These are phyloP conservation scores for Eudemis profundana DNA, from an alignment of 2,888 invertebrate genomes.

Conservation along the genomic window DNA sequence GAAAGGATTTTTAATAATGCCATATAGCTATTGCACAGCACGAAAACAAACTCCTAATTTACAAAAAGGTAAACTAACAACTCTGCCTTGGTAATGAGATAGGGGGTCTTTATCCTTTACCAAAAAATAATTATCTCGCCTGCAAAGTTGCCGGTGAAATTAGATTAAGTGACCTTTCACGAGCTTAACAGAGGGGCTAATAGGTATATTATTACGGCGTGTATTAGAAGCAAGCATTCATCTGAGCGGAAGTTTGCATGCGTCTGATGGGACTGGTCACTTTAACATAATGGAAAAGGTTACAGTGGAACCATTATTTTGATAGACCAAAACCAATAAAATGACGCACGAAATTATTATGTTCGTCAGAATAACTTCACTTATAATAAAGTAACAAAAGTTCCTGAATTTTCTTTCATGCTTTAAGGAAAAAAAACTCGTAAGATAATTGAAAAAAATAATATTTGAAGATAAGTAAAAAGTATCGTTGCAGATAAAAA, in stretches of 20 bases:
- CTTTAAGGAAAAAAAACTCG: too few species aligned
- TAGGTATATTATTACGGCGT: constrained; percentile 50
- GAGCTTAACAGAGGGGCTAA: constrained; percentile 15
- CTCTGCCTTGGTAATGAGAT: neutral
- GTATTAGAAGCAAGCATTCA: constrained; percentile 13
- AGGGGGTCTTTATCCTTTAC: constrained; percentile 5
- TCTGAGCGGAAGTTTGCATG: constrained; percentile 6
- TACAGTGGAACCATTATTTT: neutral
- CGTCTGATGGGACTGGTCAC: constrained; percentile 13
- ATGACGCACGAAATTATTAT: too few species aligned
- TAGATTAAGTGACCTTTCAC: constrained; percentile 5
- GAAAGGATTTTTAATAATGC: too few species aligned
- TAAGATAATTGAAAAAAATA: too few species aligned
- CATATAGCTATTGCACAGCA: too few species aligned
- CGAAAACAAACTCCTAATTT: neutral
- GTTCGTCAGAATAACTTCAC: too few species aligned
- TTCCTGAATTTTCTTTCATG: too few species aligned
- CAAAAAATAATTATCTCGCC: constrained; percentile 21
- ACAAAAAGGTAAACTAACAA: neutral
- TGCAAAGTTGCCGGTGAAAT: constrained; percentile 12
- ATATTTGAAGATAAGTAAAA: too few species aligned
- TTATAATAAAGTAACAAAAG: too few species aligned
- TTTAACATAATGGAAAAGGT: neutral
- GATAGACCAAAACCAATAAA: too few species aligned
- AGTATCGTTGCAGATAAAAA: too few species aligned